Conservation (phyloP, 2,113 vertebrate species). For the Macrotis lagotis region DNA sequence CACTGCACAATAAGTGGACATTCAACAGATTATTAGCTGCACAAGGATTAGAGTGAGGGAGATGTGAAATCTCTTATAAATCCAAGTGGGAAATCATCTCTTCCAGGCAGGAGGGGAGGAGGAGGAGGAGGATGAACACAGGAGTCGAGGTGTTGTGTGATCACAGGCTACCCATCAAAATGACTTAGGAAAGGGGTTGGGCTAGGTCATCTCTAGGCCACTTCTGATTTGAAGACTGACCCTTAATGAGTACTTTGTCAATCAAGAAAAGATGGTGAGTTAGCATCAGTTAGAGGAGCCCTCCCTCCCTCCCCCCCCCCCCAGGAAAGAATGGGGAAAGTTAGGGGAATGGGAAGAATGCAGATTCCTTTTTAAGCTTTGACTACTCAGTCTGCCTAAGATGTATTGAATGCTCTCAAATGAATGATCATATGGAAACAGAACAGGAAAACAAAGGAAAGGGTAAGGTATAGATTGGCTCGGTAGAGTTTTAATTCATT, state of each 20-base stretch:
- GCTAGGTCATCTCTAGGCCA: not conserved
- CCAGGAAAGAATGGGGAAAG: not conserved
- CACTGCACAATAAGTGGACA: not conserved
- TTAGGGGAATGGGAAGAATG: not conserved
- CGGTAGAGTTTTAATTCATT: slow-evolving; percentile 6
- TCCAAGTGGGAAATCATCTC: not conserved
- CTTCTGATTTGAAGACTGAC: not conserved
- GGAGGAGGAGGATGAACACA: too few species aligned
- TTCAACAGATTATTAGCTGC: not conserved
- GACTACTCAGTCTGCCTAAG: not conserved
- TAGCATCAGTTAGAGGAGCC: not conserved
- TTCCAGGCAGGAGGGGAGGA: not conserved
- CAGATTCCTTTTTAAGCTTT: slow-evolving; percentile 7
- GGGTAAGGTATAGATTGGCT: not conserved
- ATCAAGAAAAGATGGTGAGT: not conserved
- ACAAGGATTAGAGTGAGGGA: not conserved
- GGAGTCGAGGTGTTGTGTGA: not conserved
- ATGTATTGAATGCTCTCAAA: not conserved
- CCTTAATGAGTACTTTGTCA: not conserved
- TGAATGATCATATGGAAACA: not conserved
- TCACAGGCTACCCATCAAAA: not conserved
- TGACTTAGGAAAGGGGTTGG: not conserved
- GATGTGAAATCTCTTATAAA: not conserved
- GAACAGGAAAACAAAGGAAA: slow-evolving; percentile 16
- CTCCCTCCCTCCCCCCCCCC: too few species aligned